Evolutionary conservation across 2,797 vertebrate species (phyloP).

Genomic region (Fistularia tabacaria): DNA sequence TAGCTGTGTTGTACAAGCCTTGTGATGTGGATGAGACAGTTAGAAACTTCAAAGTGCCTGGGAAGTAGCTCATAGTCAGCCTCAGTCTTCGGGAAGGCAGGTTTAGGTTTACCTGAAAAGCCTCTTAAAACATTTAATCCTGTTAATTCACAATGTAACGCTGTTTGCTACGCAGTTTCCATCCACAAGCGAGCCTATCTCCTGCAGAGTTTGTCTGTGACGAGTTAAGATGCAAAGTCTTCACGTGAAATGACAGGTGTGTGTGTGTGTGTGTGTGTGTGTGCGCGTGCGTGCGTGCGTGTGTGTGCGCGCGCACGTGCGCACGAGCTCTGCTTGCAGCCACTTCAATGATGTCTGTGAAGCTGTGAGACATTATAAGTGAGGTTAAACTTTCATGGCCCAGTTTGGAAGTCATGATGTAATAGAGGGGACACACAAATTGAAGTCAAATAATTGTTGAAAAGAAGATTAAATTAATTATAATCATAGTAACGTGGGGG

Average conservation of each 20-base stretch:
- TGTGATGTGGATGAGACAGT: conserved; percentile 56
- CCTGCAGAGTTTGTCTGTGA: conserved; percentile 56
- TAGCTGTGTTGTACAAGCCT: conserved; percentile 23
- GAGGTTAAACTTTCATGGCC: too few species aligned
- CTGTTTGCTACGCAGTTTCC: conserved; percentile 61
- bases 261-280: conserved; percentile 17
- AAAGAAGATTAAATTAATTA: too few species aligned
- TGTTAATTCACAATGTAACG: conserved; percentile 74
- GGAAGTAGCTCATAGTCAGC: conserved; percentile 62
- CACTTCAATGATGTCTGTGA: too few species aligned
- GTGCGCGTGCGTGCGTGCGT: neutral
- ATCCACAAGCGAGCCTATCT: conserved; percentile 58
- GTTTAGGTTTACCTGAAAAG: conserved; percentile 74
- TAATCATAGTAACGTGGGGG: too few species aligned
- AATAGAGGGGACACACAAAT: too few species aligned
- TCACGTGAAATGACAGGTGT: conserved; percentile 40
- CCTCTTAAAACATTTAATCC: conserved; percentile 73
- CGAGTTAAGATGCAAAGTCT: conserved; percentile 57
- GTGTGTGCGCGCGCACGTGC: too few species aligned
- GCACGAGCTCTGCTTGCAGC: too few species aligned
- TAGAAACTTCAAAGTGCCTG: conserved; percentile 66
- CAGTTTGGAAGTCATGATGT: too few species aligned
- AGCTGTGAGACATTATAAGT: too few species aligned
- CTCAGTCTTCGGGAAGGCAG: conserved; percentile 61
- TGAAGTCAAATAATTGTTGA: too few species aligned